phyloP scores from a whole-genome alignment of 1,140 invertebrate genomes.

The Acyrthosiphon pisum region DNA sequence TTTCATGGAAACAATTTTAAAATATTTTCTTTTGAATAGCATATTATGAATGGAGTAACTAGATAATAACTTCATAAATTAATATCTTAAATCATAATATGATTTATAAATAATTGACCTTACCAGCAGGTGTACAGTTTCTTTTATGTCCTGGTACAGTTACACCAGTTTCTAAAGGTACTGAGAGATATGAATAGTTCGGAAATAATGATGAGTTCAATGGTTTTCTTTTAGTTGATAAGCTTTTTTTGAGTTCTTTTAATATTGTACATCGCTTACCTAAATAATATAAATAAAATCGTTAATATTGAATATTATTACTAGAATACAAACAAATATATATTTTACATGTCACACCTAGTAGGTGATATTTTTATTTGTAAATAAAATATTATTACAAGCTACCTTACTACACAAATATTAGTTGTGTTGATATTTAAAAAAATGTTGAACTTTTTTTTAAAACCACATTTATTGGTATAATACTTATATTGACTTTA shows the following conservation, averaged over 20 bases:
- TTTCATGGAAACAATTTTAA: no score
- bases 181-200: constrained; percentile 57
- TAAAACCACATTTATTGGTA: no score
- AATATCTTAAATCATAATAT: neutral
- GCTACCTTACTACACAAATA: no score
- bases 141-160: constrained; percentile 57
- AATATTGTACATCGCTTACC: constrained; percentile 56
- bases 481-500: no score
- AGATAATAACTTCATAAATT: neutral
- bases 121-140: constrained; percentile 59
- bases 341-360: neutral
- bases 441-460: no score
- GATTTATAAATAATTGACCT: neutral
- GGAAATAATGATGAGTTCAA: neutral
- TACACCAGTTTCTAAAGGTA: constrained; percentile 60
- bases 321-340: neutral
- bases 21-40: no score
- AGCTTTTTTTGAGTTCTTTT: constrained; percentile 47
- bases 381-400: no score
- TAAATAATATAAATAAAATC: constrained; percentile 41
- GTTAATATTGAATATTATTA: neutral
- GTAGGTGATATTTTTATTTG: neutral
- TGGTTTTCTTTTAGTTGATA: constrained; percentile 5
- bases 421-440: no score
- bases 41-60: no score